Evolutionary conservation across 2,113 vertebrate genomes (phyloP).

Genomic region (Pipra filicauda): DNA sequence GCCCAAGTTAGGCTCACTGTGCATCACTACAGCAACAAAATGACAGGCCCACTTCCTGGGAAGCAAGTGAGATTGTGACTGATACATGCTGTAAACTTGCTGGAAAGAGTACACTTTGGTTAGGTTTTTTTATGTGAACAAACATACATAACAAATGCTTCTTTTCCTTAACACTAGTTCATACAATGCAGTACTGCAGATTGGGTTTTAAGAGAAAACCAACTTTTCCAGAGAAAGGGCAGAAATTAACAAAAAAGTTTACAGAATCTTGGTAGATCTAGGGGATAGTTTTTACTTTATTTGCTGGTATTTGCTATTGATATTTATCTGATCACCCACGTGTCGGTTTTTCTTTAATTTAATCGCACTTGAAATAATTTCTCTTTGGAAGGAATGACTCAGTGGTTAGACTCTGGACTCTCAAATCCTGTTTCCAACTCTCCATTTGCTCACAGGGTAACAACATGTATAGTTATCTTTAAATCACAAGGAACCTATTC

Average conservation of each 20-base stretch:
- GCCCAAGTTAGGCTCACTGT: neutral
- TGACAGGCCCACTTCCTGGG: neutral
- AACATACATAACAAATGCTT: neutral
- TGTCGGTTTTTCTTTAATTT: neutral
- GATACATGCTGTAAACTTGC: neutral
- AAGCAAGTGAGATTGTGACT: neutral
- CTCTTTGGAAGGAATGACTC: neutral
- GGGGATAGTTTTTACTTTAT: neutral
- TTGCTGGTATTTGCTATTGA: neutral
- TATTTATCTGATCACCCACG: neutral
- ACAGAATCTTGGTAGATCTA: neutral
- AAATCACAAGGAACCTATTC: neutral
- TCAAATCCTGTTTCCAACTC: neutral
- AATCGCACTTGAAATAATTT: slow-evolving; percentile 1
- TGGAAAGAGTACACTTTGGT: neutral
- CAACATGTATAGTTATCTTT: neutral
- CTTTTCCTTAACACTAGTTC: neutral
- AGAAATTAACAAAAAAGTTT: neutral
- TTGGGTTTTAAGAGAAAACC: neutral
- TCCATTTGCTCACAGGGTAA: neutral
- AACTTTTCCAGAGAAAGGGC: neutral
- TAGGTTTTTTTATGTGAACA: neutral
- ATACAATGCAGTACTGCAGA: neutral
- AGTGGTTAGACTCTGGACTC: neutral
- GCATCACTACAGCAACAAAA: neutral